phyloP scores from a whole-genome alignment of 2,888 invertebrate species.

The Lepetodrilus schrolli region DNA sequence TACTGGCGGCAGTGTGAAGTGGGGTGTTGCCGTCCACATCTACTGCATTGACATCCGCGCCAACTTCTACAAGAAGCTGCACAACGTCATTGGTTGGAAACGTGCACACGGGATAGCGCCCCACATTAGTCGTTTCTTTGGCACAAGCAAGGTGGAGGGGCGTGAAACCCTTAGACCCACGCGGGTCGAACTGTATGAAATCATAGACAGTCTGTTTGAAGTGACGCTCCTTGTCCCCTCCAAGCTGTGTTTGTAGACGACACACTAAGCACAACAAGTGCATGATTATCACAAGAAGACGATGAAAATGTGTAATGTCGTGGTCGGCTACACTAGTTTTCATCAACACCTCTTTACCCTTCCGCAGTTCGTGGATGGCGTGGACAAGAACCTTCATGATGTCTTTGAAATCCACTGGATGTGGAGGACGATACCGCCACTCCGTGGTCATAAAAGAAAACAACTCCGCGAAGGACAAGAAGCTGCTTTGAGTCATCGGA shows the following conservation, averaged over 20 bases:
- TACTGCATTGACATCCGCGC: conserved; percentile 85
- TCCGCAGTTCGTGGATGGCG: conserved; percentile 80
- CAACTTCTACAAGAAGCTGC: conserved; percentile 85
- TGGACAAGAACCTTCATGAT: conserved; percentile 88
- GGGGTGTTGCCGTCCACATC: conserved; percentile 92
- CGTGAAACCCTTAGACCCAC: conserved; percentile 72
- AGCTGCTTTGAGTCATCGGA: conserved; percentile 94
- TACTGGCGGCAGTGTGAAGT: conserved; percentile 85
- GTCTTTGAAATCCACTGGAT: conserved; percentile 86
- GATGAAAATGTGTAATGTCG: conserved; percentile 86
- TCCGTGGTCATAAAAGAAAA: conserved; percentile 91
- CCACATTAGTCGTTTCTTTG: conserved; percentile 82
- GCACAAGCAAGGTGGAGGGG: conserved; percentile 87
- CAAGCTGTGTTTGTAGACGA: conserved; percentile 68
- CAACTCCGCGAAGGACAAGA: conserved; percentile 95
- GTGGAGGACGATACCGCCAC: conserved; percentile 78
- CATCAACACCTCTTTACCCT: conserved; percentile 74
- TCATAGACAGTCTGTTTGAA: conserved; percentile 84
- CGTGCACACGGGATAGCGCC: conserved; percentile 82
- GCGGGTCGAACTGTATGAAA: conserved; percentile 83
- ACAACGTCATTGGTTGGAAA: conserved; percentile 84
- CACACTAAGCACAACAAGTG: conserved; percentile 78
- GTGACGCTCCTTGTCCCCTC: conserved; percentile 72
- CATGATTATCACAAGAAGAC: conserved; percentile 89
- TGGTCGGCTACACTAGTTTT: conserved; percentile 72